phyloP scores from a whole-genome alignment of 2,113 vertebrate genomes.

The Cervus canadensis region DNA sequence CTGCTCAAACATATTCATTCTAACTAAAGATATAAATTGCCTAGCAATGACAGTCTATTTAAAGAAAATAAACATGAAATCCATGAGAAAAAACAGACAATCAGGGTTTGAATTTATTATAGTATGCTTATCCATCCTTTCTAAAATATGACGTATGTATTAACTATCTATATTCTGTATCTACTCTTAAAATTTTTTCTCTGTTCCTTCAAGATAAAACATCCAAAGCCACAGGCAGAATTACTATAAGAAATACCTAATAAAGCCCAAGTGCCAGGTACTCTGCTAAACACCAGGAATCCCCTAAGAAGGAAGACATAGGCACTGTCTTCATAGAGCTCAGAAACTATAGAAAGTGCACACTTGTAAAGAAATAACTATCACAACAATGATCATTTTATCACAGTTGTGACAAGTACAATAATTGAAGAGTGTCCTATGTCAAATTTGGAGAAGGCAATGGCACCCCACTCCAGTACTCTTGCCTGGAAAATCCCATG shows the following conservation, averaged over 20 bases:
- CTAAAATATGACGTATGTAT: neutral
- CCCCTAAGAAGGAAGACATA: neutral
- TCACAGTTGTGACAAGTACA: neutral
- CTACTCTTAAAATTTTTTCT: neutral
- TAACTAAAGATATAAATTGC: neutral
- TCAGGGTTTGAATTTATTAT: neutral
- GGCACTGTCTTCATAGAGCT: neutral
- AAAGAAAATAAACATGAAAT: neutral
- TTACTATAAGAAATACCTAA: neutral
- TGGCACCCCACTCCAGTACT: no score
- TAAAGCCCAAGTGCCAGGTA: neutral
- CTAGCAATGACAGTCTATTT: neutral
- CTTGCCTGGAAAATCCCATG: no score
- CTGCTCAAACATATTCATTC: neutral
- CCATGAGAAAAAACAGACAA: neutral
- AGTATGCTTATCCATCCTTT: neutral
- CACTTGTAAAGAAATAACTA: neutral
- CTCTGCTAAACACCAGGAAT: neutral
- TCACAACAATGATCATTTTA: neutral
- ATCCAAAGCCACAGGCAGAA: neutral
- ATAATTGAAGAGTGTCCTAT: neutral
- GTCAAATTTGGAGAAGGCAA: neutral
- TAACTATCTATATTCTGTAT: neutral
- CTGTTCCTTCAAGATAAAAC: neutral
- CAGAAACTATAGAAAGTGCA: neutral